Evolutionary conservation across 2,797 vertebrate species (phyloP).

Genomic region (Tarsius wallacei): DNA sequence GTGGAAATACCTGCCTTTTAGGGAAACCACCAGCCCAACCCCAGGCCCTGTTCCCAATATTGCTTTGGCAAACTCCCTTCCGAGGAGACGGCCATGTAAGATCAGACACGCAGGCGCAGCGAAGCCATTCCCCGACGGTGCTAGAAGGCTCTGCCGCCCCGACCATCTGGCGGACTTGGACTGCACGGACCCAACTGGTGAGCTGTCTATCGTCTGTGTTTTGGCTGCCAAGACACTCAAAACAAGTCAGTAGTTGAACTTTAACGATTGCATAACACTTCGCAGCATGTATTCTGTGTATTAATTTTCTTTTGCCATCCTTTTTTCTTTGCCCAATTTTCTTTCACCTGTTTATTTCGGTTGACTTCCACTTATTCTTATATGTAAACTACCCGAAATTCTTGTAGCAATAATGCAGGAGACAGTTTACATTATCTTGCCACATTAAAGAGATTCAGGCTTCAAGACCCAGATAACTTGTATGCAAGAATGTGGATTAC

Average conservation of each 20-base stretch:
- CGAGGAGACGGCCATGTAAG: background rate
- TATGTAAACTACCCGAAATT: background rate
- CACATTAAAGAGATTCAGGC: background rate
- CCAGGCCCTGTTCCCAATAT: background rate
- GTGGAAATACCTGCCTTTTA: background rate
- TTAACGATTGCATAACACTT: background rate
- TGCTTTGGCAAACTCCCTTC: background rate
- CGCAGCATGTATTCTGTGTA: background rate
- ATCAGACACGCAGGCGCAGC: background rate
- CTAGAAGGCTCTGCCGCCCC: background rate
- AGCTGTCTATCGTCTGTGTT: too few species aligned
- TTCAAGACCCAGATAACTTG: background rate
- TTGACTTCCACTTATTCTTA: background rate
- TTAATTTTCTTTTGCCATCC: background rate
- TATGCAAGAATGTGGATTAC: background rate
- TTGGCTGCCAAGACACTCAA: background rate
- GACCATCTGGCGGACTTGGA: background rate
- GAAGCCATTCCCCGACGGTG: background rate
- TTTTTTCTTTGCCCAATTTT: background rate
- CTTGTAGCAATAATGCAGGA: background rate
- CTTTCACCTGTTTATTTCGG: background rate
- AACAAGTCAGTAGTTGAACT: background rate
- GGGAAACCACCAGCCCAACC: background rate
- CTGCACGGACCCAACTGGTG: background rate
- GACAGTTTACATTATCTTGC: background rate